These are phyloP conservation scores for Choristoneura rosaceana DNA, from an alignment of 2,888 invertebrate species.

Conservation along the genomic window DNA sequence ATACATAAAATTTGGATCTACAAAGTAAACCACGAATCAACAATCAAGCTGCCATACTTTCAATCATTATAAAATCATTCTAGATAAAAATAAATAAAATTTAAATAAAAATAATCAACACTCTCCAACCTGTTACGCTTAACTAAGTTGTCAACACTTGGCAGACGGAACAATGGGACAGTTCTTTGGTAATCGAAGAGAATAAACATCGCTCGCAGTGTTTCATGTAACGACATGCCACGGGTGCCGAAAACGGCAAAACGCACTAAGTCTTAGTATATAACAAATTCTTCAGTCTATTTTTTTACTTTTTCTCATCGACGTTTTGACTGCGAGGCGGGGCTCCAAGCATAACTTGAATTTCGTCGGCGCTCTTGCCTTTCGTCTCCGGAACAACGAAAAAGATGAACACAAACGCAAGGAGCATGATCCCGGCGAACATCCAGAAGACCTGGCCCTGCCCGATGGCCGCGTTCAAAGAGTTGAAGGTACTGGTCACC, in stretches of 20 bases:
- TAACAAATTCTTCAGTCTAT: neutral
- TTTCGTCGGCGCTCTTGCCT: slow-evolving; percentile 89
- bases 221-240: slow-evolving; percentile 46
- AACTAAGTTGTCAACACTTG: slow-evolving; percentile 27
- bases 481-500: slow-evolving; percentile 90
- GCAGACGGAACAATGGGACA: slow-evolving; percentile 39
- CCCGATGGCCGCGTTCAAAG: slow-evolving; percentile 84
- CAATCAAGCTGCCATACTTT: slow-evolving; percentile 29
- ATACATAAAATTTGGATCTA: neutral
- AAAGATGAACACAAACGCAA: slow-evolving; percentile 89
- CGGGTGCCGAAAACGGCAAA: slow-evolving; percentile 51
- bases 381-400: slow-evolving; percentile 89
- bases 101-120: slow-evolving; percentile 23
- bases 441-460: slow-evolving; percentile 90
- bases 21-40: slow-evolving; percentile 12
- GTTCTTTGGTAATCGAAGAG: slow-evolving; percentile 69
- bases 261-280: slow-evolving; percentile 45
- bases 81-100: slow-evolving; percentile 18
- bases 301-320: slow-evolving; percentile 68
- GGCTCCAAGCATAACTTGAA: slow-evolving; percentile 82
- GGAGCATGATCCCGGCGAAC: slow-evolving; percentile 88
- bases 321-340: slow-evolving; percentile 55
- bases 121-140: slow-evolving; percentile 17
- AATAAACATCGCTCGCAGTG: slow-evolving; percentile 58
- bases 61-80: slow-evolving; percentile 10